Conservation (phyloP, 2,888 invertebrate genomes). For the Sisyra nigra region DNA sequence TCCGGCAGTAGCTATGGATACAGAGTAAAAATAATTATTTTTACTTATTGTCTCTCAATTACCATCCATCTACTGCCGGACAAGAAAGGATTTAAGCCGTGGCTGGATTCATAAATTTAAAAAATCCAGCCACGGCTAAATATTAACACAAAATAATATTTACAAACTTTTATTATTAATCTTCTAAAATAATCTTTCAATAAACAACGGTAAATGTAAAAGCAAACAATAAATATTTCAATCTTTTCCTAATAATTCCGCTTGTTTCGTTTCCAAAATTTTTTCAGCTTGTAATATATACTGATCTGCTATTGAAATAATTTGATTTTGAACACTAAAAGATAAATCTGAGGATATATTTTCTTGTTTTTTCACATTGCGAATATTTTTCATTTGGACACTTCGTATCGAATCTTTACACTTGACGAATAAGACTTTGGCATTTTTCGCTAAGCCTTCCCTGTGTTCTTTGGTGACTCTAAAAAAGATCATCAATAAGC, state of each 20-base stretch:
- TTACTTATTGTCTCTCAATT: background rate
- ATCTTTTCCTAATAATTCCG: conserved; percentile 52
- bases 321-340: conserved; percentile 49
- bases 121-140: conserved; percentile 18
- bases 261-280: conserved; percentile 50
- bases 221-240: background rate
- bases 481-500: conserved; percentile 11
- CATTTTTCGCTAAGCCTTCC: conserved; percentile 75
- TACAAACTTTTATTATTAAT: background rate
- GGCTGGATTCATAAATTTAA: conserved; percentile 17
- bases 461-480: conserved; percentile 82
- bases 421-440: conserved; percentile 64
- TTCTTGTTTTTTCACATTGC: conserved; percentile 51
- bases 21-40: conserved; percentile 21
- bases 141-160: background rate
- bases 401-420: conserved; percentile 62
- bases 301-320: conserved; percentile 49
- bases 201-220: background rate
- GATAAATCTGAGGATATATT: conserved; percentile 54
- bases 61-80: conserved; percentile 4
- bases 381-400: conserved; percentile 54
- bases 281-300: conserved; percentile 47
- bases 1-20: conserved; percentile 33
- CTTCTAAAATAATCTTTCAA: background rate
- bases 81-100: conserved; percentile 17